Percentiles rank a stretch among this genome's conserved stretches.
Conservation (phyloP, 2,113 vertebrate genomes). For the Rhinopithecus roxellana region DNA sequence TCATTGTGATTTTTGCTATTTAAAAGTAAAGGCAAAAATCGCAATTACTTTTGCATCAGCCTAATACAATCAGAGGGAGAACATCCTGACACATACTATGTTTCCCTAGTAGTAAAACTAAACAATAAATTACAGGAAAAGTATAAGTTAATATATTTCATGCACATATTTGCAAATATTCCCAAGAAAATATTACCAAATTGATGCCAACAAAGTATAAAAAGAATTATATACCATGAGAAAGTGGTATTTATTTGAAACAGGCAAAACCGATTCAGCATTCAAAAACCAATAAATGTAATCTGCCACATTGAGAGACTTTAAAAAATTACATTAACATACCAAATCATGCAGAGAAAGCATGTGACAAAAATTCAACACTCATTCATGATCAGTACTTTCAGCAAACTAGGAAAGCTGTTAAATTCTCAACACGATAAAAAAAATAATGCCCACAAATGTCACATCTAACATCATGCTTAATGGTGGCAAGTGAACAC, state of each 20-base stretch:
- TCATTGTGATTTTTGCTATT: no score
- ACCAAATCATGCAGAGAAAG: neutral
- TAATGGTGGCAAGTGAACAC: neutral
- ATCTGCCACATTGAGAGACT: neutral
- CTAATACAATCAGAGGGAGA: neutral
- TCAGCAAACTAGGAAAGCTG: neutral
- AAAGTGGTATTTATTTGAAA: neutral
- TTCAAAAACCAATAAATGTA: neutral
- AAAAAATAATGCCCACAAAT: neutral
- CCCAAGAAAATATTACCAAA: neutral
- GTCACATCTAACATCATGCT: neutral
- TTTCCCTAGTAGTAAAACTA: neutral
- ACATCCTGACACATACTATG: neutral
- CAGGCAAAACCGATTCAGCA: neutral
- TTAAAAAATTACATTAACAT: neutral
- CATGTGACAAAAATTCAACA: neutral
- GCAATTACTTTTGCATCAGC: no score
- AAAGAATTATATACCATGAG: neutral
- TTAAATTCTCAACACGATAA: neutral
- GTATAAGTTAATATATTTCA: neutral
- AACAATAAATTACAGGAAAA: neutral
- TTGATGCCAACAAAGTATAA: neutral
- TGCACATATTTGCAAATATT: neutral
- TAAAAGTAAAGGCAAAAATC: no score
- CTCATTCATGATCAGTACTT: neutral